Conservation (phyloP, 2,113 vertebrate species). For the Stigmatopora argus region DNA sequence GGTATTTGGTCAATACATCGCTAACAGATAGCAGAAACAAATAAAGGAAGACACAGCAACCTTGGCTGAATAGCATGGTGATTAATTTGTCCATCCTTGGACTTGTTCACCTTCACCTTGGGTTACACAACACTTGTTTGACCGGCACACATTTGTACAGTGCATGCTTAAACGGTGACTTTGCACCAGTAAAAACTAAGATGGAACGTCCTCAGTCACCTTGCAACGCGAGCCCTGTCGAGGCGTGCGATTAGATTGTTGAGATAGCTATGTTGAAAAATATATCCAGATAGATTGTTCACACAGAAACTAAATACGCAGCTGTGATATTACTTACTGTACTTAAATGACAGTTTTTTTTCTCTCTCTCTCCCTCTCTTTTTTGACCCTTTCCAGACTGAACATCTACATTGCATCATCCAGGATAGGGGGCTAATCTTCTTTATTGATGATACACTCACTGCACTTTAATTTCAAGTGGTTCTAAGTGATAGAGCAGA, state of each 20-base stretch:
- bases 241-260: background rate
- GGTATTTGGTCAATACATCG: background rate
- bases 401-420: constrained; percentile 12
- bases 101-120: constrained; percentile 3
- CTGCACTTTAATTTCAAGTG: constrained; percentile 12
- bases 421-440: constrained; percentile 8
- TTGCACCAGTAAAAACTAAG: background rate
- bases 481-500: constrained; percentile 11
- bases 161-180: background rate
- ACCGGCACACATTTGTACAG: constrained; percentile 11
- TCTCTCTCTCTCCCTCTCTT: background rate
- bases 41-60: constrained; percentile 4
- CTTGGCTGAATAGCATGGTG: constrained; percentile 16
- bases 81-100: constrained; percentile 30
- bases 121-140: constrained; percentile 13
- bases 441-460: constrained; percentile 12
- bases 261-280: background rate
- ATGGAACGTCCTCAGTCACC: background rate
- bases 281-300: background rate
- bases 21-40: background rate
- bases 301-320: constrained; percentile 5
- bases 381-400: background rate
- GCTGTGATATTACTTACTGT: background rate
- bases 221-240: background rate
- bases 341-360: background rate